Conservation (phyloP, 1,140 invertebrate genomes). For the Armadillidium nasatum region DNA sequence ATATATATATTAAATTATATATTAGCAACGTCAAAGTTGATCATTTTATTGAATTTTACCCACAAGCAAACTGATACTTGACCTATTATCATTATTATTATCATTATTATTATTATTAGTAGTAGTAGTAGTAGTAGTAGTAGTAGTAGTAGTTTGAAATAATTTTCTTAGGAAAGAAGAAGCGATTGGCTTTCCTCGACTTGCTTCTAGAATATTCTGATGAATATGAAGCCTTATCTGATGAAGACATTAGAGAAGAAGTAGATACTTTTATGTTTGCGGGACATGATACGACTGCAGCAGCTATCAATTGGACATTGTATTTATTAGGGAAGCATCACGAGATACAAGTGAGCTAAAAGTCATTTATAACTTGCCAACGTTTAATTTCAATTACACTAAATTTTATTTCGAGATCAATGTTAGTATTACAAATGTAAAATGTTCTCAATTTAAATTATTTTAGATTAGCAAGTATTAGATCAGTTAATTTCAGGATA, state of each 20-base stretch:
- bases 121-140: too few relatives aligned
- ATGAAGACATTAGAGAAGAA: conserved; percentile 86
- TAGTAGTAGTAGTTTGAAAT: too few relatives aligned
- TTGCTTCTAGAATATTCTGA: conserved; percentile 77
- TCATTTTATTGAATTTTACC: too few relatives aligned
- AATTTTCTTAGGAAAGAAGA: conserved; percentile 60
- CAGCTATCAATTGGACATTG: conserved; percentile 76
- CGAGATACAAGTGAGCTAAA: conserved; percentile 58
- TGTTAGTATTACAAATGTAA: background rate
- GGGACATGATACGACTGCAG: conserved; percentile 88
- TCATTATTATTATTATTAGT: too few relatives aligned
- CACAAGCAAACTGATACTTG: too few relatives aligned
- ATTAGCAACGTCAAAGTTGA: too few relatives aligned
- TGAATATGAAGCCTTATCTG: conserved; percentile 67
- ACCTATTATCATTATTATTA: too few relatives aligned
- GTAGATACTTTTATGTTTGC: conserved; percentile 94
- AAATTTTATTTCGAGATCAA: background rate
- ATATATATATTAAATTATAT: too few relatives aligned
- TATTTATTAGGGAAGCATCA: conserved; percentile 74
- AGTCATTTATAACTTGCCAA: background rate
- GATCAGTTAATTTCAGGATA: conserved; percentile 29
- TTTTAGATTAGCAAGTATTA: background rate
- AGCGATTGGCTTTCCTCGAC: conserved; percentile 88
- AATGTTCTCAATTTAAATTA: too few relatives aligned
- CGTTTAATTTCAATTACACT: background rate